Evolutionary conservation across 1,140 invertebrate species (phyloP), one percentile per base, ranked within the genome.

Genomic region (Chelonus insularis): DNA sequence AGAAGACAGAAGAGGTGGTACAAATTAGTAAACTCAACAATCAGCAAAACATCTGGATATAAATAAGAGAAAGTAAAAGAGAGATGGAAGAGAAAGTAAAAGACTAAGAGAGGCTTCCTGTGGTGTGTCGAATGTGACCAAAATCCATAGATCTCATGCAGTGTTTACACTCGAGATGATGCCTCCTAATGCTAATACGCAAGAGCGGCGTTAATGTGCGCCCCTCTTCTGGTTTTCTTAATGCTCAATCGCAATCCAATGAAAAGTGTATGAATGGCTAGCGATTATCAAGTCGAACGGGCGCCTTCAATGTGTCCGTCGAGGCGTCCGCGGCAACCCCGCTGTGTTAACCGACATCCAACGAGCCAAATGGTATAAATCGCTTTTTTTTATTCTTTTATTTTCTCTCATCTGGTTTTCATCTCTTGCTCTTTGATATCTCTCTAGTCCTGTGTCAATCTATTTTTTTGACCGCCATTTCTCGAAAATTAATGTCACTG

Each of bases 161-260:
- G 79, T 81, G 79, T 81, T 81, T 81, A 81, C 79, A 81, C 79
- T 81, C 70, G 79, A 81, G 76, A 80, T 81, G 62, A 80, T 81
- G 79, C 79, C 66, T 80, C 78, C 77, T 79, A 81, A 81, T 81
- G 76, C 79, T 81, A 81, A 81, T 80, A 76, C 74, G 76, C 67
- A 66, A 54, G 57, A 64, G 63, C 68, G 25, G 50, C 50, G 50
- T 52, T 52, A 52, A 52, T 52, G 50, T 21, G 34, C 50, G 23
- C 36, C 25, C 29, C 43, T 36, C 25, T 47, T 37, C 32, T 55
- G 45, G 47, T 69, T 75, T 75, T 71, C 75, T 80, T 80, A 80
- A 80, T 80, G 79, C 79, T 80, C 78, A 80, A 81, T 81, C 77
- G 78, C 77, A 79, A 81, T 81, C 79, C 78, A 81, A 81, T 81